Evolutionary conservation across 1,140 invertebrate genomes (phyloP).

Genomic region (Danaus melanippus): DNA sequence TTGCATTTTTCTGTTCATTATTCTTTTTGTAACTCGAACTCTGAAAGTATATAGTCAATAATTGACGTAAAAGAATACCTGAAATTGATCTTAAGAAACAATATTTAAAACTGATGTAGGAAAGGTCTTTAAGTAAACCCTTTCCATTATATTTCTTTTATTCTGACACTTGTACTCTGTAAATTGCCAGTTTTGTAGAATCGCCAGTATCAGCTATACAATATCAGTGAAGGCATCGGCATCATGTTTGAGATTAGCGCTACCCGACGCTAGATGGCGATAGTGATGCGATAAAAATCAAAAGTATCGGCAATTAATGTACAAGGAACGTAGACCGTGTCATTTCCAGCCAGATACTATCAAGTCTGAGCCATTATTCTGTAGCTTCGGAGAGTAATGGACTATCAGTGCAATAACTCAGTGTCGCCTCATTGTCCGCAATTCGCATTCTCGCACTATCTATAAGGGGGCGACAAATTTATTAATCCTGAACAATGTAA

Average conservation of each 20-base stretch:
- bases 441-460: slow-evolving; percentile 57
- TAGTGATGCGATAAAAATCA: slow-evolving; percentile 17
- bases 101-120: too few species aligned
- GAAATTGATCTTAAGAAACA: too few species aligned
- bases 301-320: slow-evolving; percentile 22
- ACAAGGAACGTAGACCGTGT: slow-evolving; percentile 21
- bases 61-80: too few species aligned
- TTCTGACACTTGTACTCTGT: too few species aligned
- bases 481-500: slow-evolving; percentile 51
- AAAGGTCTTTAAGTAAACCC: too few species aligned
- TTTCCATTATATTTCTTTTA: too few species aligned
- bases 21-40: too few species aligned
- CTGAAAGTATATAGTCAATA: too few species aligned
- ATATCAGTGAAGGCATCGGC: too few species aligned
- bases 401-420: slow-evolving; percentile 55
- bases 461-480: slow-evolving; percentile 62
- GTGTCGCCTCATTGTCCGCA: slow-evolving; percentile 53
- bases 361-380: slow-evolving; percentile 45
- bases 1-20: too few species aligned
- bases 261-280: slow-evolving; percentile 11
- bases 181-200: too few species aligned
- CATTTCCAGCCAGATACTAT: slow-evolving; percentile 40
- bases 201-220: too few species aligned
- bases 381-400: slow-evolving; percentile 56
- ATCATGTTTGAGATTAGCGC: not conserved